A percentile compares a stretch with the other conserved stretches of the same genome.
Conservation (phyloP, 2,113 vertebrate genomes). For the Lepidothrix coronata region DNA sequence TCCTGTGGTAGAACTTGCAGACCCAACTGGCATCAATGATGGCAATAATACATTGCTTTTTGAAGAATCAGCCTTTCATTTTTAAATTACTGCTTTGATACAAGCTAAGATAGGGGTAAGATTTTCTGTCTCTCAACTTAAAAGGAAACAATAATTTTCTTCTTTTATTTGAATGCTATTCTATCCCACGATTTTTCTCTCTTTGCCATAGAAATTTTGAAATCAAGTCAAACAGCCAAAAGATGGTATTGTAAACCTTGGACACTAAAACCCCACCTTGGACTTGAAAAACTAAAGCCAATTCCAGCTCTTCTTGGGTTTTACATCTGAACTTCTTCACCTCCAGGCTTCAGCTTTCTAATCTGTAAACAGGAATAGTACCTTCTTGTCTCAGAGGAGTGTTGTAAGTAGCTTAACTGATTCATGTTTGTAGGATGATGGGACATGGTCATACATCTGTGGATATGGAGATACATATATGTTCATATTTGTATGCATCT, state of each 20-base stretch:
- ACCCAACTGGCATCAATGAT: neutral
- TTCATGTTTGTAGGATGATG: neutral
- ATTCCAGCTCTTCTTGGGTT: neutral
- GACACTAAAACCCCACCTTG: neutral
- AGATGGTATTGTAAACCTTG: neutral
- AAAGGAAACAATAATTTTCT: neutral
- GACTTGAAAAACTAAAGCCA: neutral
- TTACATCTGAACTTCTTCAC: neutral
- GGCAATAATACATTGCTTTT: neutral
- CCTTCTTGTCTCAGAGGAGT: neutral
- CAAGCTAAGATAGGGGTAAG: neutral
- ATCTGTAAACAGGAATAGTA: conserved; percentile 23
- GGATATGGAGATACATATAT: neutral
- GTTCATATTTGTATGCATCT: neutral
- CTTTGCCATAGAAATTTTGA: neutral
- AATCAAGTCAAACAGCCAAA: neutral
- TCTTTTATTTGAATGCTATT: neutral
- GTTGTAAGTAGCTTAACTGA: neutral
- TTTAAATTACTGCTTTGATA: neutral
- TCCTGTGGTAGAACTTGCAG: neutral
- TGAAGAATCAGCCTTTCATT: neutral
- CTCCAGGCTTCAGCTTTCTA: neutral
- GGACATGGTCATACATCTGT: neutral
- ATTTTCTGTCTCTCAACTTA: neutral
- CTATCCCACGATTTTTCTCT: neutral